Evolutionary conservation across 2,888 invertebrate genomes (phyloP), one percentile per base, ranked within the genome.

Genomic region (Dolichopus griseipennis): DNA sequence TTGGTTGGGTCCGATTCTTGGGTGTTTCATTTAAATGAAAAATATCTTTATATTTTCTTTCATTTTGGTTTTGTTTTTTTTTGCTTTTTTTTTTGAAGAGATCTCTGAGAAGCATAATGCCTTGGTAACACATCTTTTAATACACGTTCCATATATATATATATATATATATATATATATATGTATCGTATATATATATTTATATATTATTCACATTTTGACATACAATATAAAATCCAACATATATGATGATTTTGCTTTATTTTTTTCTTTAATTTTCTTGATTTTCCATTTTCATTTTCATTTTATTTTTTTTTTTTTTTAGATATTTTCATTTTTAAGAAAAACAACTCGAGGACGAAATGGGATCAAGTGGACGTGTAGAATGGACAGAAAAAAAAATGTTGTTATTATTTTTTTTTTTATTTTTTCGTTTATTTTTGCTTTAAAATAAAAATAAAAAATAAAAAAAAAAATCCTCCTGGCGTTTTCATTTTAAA

Each of bases 21-120:
- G 52, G 52, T 52, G 52, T 52, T 52, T 52, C 52, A 52, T 52
- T 52, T 52, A 52, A 52, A 52, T 52, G 52, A 52, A 52, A 52
- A 52, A 52, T 52, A 52, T 52, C 15, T 52, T 52, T 52, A 15
- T 52, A 18, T 52, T 37, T 27, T 27, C 27, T 27, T 27, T n/a
- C n/a, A n/a, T n/a, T n/a, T n/a, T n/a, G n/a, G n/a, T n/a, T n/a
- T n/a, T n/a, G n/a, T n/a, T n/a, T n/a, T n/a, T n/a, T n/a, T n/a
- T 27, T 41, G 8, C 12, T 12, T 41, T 12, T 41, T 6, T 27
- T 27, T 27, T 27, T 52, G 52, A 18, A 52, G 52, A 52, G 52
- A 52, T 12, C 37, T 52, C 15, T 52, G 52, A 52, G 18, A 18
- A 52, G 18, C 18, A 52, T 18, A 52, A 52, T 52, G 52, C 52